These are phyloP conservation scores for Oophaga pumilio DNA, from an alignment of 2,113 vertebrate genomes.

Conservation along the genomic window DNA sequence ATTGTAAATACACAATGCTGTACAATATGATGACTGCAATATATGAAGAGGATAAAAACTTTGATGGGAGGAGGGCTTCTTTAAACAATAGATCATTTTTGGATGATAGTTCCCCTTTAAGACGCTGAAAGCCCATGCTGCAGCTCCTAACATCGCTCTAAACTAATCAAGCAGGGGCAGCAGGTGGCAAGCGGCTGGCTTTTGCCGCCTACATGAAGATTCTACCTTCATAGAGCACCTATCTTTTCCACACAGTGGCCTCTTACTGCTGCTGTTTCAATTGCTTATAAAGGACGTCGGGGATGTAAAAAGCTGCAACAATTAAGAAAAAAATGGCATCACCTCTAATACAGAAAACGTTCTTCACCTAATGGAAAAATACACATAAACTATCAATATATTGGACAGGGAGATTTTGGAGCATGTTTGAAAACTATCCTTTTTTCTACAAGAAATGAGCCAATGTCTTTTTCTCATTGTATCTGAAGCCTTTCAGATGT, in stretches of 20 bases:
- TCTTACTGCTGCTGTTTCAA: neutral
- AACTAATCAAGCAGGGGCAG: neutral
- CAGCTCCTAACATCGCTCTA: neutral
- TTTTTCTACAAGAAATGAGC: neutral
- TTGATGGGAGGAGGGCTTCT: neutral
- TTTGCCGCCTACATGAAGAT: neutral
- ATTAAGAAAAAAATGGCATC: too few relatives aligned
- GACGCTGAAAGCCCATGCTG: neutral
- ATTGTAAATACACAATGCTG: too few relatives aligned
- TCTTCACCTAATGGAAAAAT: too few relatives aligned
- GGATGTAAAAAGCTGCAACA: neutral
- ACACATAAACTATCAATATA: neutral
- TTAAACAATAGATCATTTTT: too few relatives aligned
- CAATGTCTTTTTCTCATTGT: neutral
- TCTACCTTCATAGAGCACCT: neutral
- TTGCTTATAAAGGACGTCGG: neutral
- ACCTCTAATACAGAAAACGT: too few relatives aligned
- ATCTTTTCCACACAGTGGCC: neutral
- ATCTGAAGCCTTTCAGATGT: neutral
- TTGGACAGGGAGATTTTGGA: neutral
- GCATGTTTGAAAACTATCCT: neutral
- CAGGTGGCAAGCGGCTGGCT: constrained; percentile 6
- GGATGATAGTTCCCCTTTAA: too few relatives aligned
- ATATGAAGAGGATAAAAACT: too few relatives aligned
- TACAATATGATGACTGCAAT: too few relatives aligned